Evolutionary conservation across 2,113 vertebrate genomes (phyloP).

Genomic region (Balaenoptera acutorostrata): DNA sequence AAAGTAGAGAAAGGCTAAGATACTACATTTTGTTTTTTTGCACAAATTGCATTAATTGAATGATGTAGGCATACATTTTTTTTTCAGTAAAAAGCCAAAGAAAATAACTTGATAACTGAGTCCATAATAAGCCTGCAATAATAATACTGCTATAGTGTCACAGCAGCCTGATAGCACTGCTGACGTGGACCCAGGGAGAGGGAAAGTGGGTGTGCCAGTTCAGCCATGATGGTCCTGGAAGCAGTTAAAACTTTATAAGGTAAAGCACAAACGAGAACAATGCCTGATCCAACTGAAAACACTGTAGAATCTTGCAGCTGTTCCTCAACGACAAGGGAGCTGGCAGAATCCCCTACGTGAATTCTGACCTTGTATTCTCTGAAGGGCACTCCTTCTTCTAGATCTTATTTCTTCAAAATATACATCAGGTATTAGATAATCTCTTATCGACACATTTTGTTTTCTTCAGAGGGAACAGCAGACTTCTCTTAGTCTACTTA

Average conservation of each 20-base stretch:
- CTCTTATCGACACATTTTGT: conserved; percentile 56
- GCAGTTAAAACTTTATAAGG: conserved; percentile 72
- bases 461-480: conserved; percentile 35
- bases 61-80: conserved; percentile 55
- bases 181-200: conserved; percentile 27
- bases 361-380: conserved; percentile 40
- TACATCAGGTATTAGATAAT: conserved; percentile 24
- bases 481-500: conserved; percentile 34
- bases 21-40: conserved; percentile 51
- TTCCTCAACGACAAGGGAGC: conserved; percentile 50
- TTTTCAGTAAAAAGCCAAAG: conserved; percentile 68
- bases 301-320: neutral
- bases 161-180: neutral
- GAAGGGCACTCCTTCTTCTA: conserved; percentile 25
- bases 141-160: conserved; percentile 30
- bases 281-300: conserved; percentile 58
- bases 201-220: conserved; percentile 28
- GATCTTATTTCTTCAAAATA: conserved; percentile 22
- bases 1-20: conserved; percentile 16
- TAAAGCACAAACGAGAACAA: conserved; percentile 67
- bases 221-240: conserved; percentile 58
- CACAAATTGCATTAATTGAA: conserved; percentile 32
- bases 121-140: conserved; percentile 42
- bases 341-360: neutral
- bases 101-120: conserved; percentile 65